Evolutionary conservation across 1,140 invertebrate genomes (phyloP), one percentile per base, ranked within the genome.

Genomic region (Lutraria rhynchaena): DNA sequence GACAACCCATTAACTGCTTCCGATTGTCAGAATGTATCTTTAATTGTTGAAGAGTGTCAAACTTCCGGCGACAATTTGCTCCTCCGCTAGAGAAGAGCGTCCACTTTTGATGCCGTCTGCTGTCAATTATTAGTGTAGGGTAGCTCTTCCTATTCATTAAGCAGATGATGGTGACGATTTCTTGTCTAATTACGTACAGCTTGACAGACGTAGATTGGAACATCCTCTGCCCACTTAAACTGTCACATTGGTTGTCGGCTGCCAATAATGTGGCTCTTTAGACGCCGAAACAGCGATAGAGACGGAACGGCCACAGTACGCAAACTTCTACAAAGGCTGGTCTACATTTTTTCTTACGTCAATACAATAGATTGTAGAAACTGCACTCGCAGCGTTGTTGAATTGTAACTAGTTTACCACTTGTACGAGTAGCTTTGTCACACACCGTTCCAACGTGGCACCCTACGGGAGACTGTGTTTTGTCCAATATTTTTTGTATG

Each of bases 181-280:
- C 63, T 67, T 17, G 60, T 57, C 49, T 77, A 77, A 77, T 77
- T 67, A 77, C 44, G 75, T 35, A 29, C 49, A 51, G 41, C 19
- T 55, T 77, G 75, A 77, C 75, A 49, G 75, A 77, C 75, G 33
- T n/a, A 77, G 67, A 77, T 77, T 77, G 75, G 75, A 51, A 77
- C 75, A 77, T 77, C 75, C 58, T 63, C 41, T 3, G 27, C 7
- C 31, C 44, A 37, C 51, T 77, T 53, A 53, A 57, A 65, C 58
- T 65, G 74, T 53, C 74, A 67, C 41, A 15, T 67, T 67, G 1
- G 37, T 41, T 41, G 37, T 41, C 37, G 37, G 15, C 37, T 41
- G 37, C n/a, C n/a, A n/a, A n/a, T n/a, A n/a, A n/a, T n/a, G n/a
- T n/a, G n/a, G n/a, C n/a, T n/a, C n/a, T n/a, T n/a, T n/a, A n/a